Evolutionary conservation across 2,797 vertebrate species (phyloP).

Genomic region (Mareca penelope): DNA sequence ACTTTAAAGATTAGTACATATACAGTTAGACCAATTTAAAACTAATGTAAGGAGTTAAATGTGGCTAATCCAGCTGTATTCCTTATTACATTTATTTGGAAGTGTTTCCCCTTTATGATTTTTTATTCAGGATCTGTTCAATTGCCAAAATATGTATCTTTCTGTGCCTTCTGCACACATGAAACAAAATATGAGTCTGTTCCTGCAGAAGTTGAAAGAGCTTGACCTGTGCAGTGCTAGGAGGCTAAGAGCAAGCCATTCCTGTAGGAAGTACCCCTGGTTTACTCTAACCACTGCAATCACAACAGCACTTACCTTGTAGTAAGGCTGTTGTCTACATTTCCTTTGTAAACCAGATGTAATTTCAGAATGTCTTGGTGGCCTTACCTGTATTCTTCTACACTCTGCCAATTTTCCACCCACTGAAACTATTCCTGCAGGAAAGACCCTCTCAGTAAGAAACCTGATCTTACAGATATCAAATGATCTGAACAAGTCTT

Average conservation of each 20-base stretch:
- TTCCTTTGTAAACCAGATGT: neutral
- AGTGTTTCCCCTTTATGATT: neutral
- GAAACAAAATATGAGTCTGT: neutral
- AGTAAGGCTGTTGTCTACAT: neutral
- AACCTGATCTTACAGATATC: slow-evolving; percentile 28
- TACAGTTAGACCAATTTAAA: neutral
- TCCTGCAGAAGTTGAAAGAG: neutral
- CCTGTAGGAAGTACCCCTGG: neutral
- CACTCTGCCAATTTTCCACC: neutral
- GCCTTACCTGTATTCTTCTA: neutral
- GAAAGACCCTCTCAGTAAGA: slow-evolving; percentile 26
- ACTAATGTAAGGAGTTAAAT: accelerated
- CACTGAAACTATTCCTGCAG: neutral
- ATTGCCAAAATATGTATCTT: neutral
- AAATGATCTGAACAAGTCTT: slow-evolving; percentile 27
- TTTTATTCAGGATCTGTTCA: neutral
- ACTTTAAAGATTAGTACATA: neutral
- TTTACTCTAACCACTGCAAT: neutral
- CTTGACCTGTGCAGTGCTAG: neutral
- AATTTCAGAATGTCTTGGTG: neutral
- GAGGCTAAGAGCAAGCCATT: neutral
- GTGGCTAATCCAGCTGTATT: neutral
- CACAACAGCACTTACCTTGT: neutral
- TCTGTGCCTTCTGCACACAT: neutral
- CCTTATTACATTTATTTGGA: neutral